Base-by-base conservation (phyloP, 1,140 invertebrate species). In the Chironomus striatipennis region DNA sequence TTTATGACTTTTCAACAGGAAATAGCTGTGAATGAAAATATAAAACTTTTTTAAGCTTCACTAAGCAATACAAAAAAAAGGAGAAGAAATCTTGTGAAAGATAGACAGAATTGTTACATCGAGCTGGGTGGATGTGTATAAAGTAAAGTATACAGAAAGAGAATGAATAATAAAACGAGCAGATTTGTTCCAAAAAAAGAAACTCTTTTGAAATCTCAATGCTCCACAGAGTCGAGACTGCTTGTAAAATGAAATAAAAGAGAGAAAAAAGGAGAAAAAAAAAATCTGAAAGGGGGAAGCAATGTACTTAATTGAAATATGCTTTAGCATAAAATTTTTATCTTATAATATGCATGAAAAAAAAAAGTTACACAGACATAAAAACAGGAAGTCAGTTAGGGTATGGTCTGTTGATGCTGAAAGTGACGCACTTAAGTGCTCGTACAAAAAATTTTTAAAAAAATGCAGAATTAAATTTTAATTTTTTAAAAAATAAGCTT, bases 241-340 rank as follows among this genome's bases (percentile, higher is more conserved):
- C 24, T 34, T 34, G 24, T 34, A 34, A 34, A 34, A 34, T 34
- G 24, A 2, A n/a, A 34, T 34, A 34, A 5, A 34, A 34, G 24
- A 34, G 24, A 34, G 24, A 34, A 34, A 34, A 34, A 34, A 47
- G 2, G 43, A 47, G 47, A 15, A 57, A 57, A 12, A n/a, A 12
- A 57, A 57, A n/a, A 4, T n/a, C n/a, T n/a, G n/a, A n/a, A 10
- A 15, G 43, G 43, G 9, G 7, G 43, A 9, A 47, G 47, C n/a
- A 57, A 20, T 18, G 18, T 9, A 21, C 15, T 70, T 70, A 70
- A 70, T 70, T 70, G 65, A 70, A 70, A 70, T 70, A 70, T 70
- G 65, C 65, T 70, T 18, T 9, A 70, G 64, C n/a, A 67, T 67
- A 18, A 67, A 67, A 47, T 47, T 47, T 47, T 47, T 47, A 47